Conservation (phyloP, 1,140 invertebrate genomes). For the Drosophila ironensis region DNA sequence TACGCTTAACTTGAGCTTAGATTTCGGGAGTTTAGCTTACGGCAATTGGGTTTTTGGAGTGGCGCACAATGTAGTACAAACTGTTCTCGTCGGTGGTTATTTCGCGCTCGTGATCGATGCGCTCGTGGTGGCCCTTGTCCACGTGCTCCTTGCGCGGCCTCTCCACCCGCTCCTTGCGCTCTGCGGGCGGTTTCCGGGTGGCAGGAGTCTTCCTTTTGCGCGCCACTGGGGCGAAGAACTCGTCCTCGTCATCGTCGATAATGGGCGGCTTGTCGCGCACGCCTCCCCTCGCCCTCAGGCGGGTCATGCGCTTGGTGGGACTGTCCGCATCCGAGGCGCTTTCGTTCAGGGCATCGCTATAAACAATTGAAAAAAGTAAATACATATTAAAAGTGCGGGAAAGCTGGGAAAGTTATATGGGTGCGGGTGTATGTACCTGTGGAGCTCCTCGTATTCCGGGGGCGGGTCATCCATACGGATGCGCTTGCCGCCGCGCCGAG, state of each 20-base stretch:
- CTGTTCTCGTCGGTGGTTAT: constrained; percentile 89
- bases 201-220: constrained; percentile 79
- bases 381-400: too few relatives aligned
- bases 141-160: constrained; percentile 77
- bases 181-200: constrained; percentile 82
- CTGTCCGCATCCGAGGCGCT: constrained; percentile 83
- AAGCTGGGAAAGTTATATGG: neutral
- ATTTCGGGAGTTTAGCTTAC: too few relatives aligned
- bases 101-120: constrained; percentile 75
- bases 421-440: constrained; percentile 28
- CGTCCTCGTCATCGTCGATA: constrained; percentile 81
- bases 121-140: constrained; percentile 76
- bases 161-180: constrained; percentile 83
- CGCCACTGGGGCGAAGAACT: constrained; percentile 74
- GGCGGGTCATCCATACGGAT: constrained; percentile 96
- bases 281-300: constrained; percentile 82
- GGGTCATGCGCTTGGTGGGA: constrained; percentile 82
- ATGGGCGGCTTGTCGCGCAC: constrained; percentile 81
- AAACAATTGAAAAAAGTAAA: neutral
- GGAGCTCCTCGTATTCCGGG: constrained; percentile 84
- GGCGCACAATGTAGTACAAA: constrained; percentile 91
- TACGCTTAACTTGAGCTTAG: too few relatives aligned
- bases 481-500: constrained; percentile 91
- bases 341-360: constrained; percentile 72
- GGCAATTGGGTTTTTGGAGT: constrained; percentile 90